Percentiles rank a stretch among this genome's conserved stretches.
phyloP scores from a whole-genome alignment of 1,140 invertebrate species.

The Leptinotarsa texana region DNA sequence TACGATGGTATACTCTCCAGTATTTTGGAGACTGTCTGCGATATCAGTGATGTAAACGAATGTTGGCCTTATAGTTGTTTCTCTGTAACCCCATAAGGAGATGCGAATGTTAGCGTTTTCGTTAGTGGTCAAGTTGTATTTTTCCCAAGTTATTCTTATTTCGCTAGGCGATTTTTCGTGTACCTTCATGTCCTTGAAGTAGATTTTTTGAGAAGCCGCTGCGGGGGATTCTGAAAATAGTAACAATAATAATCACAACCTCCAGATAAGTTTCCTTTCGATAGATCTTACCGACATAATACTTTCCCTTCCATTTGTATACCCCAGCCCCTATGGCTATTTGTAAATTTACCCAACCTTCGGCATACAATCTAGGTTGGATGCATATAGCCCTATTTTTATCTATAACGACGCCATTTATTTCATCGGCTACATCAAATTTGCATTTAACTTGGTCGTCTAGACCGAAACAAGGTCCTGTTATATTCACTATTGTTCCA shows the following conservation, averaged over 20 bases:
- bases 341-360: constrained; percentile 88
- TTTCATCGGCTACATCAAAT: constrained; percentile 75
- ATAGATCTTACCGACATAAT: constrained; percentile 81
- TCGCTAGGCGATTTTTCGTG: constrained; percentile 72
- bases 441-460: constrained; percentile 76
- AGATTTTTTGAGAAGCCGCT: constrained; percentile 81
- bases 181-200: constrained; percentile 73
- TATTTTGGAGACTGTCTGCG: constrained; percentile 45
- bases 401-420: constrained; percentile 74
- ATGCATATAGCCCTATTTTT: constrained; percentile 85
- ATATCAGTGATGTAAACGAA: constrained; percentile 63
- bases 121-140: constrained; percentile 82
- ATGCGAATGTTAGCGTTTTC: constrained; percentile 75
- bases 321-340: constrained; percentile 81
- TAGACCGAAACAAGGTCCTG: constrained; percentile 85
- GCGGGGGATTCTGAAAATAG: constrained; percentile 76
- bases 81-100: constrained; percentile 84
- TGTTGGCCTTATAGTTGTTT: constrained; percentile 75
- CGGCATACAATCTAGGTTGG: constrained; percentile 84
- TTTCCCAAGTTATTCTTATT: constrained; percentile 80
- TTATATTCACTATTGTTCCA: constrained; percentile 92
- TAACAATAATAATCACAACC: background rate
- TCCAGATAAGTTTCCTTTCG: background rate
- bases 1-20: constrained; percentile 49
- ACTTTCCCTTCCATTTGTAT: constrained; percentile 90